phyloP scores from a whole-genome alignment of 1,140 invertebrate species.

The Bombus pascuorum region DNA sequence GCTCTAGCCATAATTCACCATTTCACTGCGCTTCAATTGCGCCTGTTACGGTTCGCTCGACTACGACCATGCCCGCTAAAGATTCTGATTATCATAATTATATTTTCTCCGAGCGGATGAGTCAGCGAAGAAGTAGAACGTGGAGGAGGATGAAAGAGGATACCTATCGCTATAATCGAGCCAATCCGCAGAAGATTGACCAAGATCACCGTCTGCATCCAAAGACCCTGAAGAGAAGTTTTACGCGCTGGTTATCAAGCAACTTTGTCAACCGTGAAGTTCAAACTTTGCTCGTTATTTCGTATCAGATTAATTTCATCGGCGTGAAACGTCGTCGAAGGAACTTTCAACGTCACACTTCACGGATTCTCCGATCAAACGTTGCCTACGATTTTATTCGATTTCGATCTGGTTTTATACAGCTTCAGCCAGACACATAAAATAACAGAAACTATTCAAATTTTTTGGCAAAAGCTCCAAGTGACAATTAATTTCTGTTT shows the following conservation, averaged over 20 bases:
- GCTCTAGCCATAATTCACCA: conserved; percentile 8
- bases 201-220: conserved; percentile 52
- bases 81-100: conserved; percentile 65
- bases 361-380: neutral
- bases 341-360: neutral
- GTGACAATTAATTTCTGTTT: too few species aligned
- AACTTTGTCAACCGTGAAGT: conserved; percentile 60
- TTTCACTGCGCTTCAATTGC: conserved; percentile 23
- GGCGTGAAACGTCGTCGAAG: neutral
- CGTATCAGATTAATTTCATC: conserved; percentile 33
- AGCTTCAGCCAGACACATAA: too few species aligned
- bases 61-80: conserved; percentile 30
- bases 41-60: conserved; percentile 46
- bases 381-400: neutral
- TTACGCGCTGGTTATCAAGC: conserved; percentile 61
- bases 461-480: too few species aligned
- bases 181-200: conserved; percentile 57
- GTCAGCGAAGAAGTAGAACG: conserved; percentile 57
- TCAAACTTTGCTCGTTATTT: conserved; percentile 51
- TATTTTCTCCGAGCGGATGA: conserved; percentile 60
- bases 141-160: conserved; percentile 25
- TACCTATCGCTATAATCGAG: conserved; percentile 56
- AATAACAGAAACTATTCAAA: too few species aligned
- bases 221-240: conserved; percentile 46
- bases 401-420: neutral